Evolutionary conservation across 2,888 invertebrate species (phyloP).

Genomic region (Eretmocerus hayati): DNA sequence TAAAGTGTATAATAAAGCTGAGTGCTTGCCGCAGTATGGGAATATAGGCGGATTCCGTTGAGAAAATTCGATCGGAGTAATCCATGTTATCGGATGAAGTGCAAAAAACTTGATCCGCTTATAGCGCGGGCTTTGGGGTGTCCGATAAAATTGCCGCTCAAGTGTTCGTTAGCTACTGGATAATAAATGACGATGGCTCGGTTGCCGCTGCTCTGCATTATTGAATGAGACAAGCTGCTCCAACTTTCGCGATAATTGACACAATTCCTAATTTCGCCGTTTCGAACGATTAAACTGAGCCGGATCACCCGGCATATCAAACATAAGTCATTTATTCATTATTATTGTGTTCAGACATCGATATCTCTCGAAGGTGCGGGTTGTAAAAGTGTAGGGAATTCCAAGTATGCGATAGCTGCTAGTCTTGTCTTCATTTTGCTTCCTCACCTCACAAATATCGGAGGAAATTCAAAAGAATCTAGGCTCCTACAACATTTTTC

Average conservation of each 20-base stretch:
- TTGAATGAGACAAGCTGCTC: too few species aligned
- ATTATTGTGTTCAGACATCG: too few species aligned
- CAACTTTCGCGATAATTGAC: neutral
- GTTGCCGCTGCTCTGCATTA: too few species aligned
- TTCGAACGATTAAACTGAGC: neutral
- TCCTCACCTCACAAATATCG: too few species aligned
- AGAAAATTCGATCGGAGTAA: constrained; percentile 23
- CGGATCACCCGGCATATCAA: neutral
- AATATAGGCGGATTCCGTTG: constrained; percentile 18
- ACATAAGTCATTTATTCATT: too few species aligned
- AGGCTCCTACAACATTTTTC: too few species aligned
- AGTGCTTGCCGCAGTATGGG: constrained; percentile 11
- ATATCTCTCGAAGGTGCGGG: too few species aligned
- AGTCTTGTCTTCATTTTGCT: too few species aligned
- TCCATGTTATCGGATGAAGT: constrained; percentile 15
- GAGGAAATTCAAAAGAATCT: too few species aligned
- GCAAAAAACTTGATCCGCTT: constrained; percentile 17
- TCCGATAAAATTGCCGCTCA: constrained; percentile 15
- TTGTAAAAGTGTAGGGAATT: too few species aligned
- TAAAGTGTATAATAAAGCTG: constrained; percentile 9
- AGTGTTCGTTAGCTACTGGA: neutral
- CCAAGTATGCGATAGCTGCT: too few species aligned
- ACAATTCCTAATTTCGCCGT: neutral
- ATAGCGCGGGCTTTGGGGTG: constrained; percentile 4
- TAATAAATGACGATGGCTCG: neutral